phyloP scores from a whole-genome alignment of 1,140 invertebrate genomes.

The Atta colombica region DNA sequence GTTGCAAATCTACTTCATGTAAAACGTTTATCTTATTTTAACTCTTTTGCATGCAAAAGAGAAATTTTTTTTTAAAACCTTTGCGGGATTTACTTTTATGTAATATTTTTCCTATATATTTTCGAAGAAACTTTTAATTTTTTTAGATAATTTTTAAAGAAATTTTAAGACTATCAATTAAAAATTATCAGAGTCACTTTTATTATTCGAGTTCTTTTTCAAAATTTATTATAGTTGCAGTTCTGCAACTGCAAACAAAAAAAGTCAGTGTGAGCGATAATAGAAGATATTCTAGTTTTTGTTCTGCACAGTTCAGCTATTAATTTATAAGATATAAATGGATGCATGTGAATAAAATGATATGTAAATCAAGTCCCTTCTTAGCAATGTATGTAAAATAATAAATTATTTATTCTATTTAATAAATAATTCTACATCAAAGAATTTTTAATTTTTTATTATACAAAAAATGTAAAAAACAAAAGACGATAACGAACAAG shows the following conservation, averaged over 20 bases:
- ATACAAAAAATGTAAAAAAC: not conserved
- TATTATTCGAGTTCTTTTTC: not conserved
- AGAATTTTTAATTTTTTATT: not conserved
- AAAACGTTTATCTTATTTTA: no score
- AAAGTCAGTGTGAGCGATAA: no score
- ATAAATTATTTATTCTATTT: no score
- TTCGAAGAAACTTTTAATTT: not conserved
- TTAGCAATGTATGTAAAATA: no score
- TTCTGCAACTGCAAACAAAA: no score
- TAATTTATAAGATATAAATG: no score
- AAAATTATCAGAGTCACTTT: not conserved
- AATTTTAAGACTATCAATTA: not conserved
- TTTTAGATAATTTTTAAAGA: not conserved
- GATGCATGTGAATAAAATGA: no score
- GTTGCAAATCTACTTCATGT: not conserved
- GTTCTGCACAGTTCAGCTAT: no score
- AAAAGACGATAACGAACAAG: not conserved
- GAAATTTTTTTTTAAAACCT: no score
- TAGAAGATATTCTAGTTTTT: no score
- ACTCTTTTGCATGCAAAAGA: no score
- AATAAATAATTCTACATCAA: not conserved
- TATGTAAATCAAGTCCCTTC: no score
- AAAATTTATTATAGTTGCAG: not conserved
- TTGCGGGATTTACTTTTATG: not conserved
- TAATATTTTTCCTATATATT: not conserved